Evolutionary conservation across 2,113 vertebrate species (phyloP).

Genomic region (Lepidothrix coronata): DNA sequence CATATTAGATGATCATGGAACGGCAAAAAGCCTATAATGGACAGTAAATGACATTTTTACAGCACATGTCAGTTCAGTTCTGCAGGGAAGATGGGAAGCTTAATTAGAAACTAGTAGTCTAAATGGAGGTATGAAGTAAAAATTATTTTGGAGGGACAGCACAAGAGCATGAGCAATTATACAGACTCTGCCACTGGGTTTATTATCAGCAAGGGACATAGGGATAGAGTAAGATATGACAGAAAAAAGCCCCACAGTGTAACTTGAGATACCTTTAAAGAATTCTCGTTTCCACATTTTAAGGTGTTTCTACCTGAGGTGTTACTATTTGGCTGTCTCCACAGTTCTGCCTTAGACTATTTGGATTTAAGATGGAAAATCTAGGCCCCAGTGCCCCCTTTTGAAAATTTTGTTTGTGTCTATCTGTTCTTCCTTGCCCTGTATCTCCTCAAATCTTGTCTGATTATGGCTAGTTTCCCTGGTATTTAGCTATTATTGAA

Average conservation of each 20-base stretch:
- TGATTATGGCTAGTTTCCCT: constrained; percentile 73
- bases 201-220: neutral
- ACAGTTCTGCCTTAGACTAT: neutral
- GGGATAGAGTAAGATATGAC: neutral
- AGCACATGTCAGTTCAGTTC: neutral
- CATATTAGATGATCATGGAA: neutral
- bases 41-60: constrained; percentile 38
- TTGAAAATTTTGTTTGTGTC: constrained; percentile 36
- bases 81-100: neutral
- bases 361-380: neutral
- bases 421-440: neutral
- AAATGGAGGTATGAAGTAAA: neutral
- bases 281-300: neutral
- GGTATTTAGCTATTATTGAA: constrained; percentile 81
- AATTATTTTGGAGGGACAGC: neutral
- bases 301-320: neutral
- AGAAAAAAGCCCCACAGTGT: neutral
- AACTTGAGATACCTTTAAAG: neutral
- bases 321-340: neutral
- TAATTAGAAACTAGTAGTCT: neutral
- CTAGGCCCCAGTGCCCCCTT: neutral
- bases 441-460: constrained; percentile 73
- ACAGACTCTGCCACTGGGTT: neutral
- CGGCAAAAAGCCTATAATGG: neutral
- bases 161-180: neutral